Evolutionary conservation across 2,888 invertebrate genomes (phyloP), one percentile per base, ranked within the genome.

Genomic region (Tromatobia lineatoria): DNA sequence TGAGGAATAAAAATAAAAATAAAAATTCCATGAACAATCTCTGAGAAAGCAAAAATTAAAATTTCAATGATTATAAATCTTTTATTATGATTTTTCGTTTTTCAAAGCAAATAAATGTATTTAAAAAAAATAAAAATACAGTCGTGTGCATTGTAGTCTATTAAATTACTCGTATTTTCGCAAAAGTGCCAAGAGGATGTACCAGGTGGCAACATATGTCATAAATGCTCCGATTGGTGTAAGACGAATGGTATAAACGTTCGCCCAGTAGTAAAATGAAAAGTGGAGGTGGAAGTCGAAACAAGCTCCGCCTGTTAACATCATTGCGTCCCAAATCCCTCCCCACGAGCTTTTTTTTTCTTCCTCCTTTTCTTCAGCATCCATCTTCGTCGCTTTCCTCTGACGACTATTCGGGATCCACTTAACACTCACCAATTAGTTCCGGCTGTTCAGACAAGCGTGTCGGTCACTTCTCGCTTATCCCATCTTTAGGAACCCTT

Each of bases 371-470:
- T 82, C 79, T 82, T 29, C 80, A 38, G 20, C 57, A 75, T 84
- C 77, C 71, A 74, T 82, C 85, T 76, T 71, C 84, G 74, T 87
- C 76, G 80, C 71, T 78, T 80, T 80, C 66, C 76, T 80, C 50
- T 50, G 61, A 76, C 80, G 81, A 54, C 54, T 64, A 88, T 85
- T 85, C 80, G 81, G 73, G 82, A 85, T 87, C 85, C 88, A 86
- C 91, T 89, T 91, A 89, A 86, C 88, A 85, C 84, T 85, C 75
- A 69, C 87, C 91, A 91, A 92, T 92, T 92, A 92, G 92, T 92
- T 90, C 87, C 90, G 89, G 88, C 85, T 87, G 75, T 86, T 88
- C 85, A 71, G 77, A 85, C 80, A 83, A 74, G 61, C 85, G 85
- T 78, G 67, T 81, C 85, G 85, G 86, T 88, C 85, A 83, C 59